Evolutionary conservation across 2,797 vertebrate species (phyloP).

Genomic region (Sebastes glaucus): DNA sequence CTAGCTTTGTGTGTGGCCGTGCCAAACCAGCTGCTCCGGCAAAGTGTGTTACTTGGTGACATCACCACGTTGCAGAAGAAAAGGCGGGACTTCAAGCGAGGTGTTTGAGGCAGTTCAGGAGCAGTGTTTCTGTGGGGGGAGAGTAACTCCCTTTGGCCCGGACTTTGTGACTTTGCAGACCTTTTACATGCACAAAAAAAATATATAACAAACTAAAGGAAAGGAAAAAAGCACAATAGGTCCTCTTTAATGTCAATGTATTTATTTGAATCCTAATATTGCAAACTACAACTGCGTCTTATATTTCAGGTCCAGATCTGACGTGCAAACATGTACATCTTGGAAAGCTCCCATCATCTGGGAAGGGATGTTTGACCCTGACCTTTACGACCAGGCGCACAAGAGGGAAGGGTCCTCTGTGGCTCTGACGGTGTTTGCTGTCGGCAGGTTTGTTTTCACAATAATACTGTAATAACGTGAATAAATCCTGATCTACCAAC

Average conservation of each 20-base stretch:
- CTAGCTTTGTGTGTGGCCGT: too few relatives aligned
- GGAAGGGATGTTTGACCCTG: conserved; percentile 82
- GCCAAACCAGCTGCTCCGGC: too few relatives aligned
- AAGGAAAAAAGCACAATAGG: not conserved
- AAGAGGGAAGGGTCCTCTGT: conserved; percentile 66
- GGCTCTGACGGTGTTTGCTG: conserved; percentile 71
- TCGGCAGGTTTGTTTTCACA: conserved; percentile 78
- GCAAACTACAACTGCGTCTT: not conserved
- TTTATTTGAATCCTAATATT: not conserved
- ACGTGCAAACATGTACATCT: conserved; percentile 81
- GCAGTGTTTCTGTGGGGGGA: too few relatives aligned
- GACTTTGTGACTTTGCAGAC: too few relatives aligned
- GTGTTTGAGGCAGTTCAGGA: too few relatives aligned
- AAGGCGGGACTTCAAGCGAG: too few relatives aligned
- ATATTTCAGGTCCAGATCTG: conserved; percentile 70
- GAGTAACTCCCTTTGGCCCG: too few relatives aligned
- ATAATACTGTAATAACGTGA: not conserved
- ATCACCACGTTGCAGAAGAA: too few relatives aligned
- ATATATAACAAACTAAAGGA: not conserved
- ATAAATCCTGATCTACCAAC: not conserved
- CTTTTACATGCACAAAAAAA: not conserved
- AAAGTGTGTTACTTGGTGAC: too few relatives aligned
- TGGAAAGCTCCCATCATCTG: conserved; percentile 85
- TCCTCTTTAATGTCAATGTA: not conserved
- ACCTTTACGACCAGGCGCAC: conserved; percentile 63